Percentiles rank a stretch among this genome's conserved stretches.
These are phyloP conservation scores for Mesorhabditis belari DNA, from an alignment of 2,888 invertebrate species.

Conservation along the genomic window DNA sequence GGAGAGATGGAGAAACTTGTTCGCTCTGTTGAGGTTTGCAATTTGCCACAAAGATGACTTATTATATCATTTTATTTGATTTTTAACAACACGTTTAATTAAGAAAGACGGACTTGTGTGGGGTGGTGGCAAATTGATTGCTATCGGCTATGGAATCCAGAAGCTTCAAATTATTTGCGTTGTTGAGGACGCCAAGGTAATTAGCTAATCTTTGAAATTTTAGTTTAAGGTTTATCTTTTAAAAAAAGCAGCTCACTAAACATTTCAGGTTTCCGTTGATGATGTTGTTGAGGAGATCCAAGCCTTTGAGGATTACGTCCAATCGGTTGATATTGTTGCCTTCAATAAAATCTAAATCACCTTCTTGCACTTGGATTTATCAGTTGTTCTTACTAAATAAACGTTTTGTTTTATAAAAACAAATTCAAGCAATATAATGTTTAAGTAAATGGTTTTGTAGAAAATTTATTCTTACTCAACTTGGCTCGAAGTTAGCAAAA, in stretches of 20 bases:
- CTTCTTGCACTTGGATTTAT: no score
- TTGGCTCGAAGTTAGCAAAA: no score
- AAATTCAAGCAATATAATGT: no score
- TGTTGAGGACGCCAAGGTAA: slow-evolving; percentile 49
- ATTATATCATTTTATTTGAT: no score
- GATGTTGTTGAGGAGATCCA: slow-evolving; percentile 35
- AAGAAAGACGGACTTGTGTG: slow-evolving; percentile 81
- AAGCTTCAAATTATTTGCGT: slow-evolving; percentile 49
- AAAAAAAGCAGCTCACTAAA: no score
- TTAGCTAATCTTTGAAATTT: no score
- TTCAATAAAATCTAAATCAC: slow-evolving; percentile 1
- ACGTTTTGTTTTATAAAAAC: no score
- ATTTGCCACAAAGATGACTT: background rate
- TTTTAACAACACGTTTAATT: no score
- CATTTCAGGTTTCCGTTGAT: slow-evolving; percentile 47
- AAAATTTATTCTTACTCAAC: no score
- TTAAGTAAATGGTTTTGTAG: no score
- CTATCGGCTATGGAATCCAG: slow-evolving; percentile 42
- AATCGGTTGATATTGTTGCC: slow-evolving; percentile 1
- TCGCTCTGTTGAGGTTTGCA: slow-evolving; percentile 65
- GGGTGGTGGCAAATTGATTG: slow-evolving; percentile 68
- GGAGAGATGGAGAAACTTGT: slow-evolving; percentile 75
- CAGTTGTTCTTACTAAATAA: no score
- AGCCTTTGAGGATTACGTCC: slow-evolving; percentile 52
- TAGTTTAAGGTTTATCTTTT: no score